Percentiles rank a stretch among this genome's conserved stretches.
phyloP scores from a whole-genome alignment of 2,888 invertebrate species.

The Prosapia bicincta region DNA sequence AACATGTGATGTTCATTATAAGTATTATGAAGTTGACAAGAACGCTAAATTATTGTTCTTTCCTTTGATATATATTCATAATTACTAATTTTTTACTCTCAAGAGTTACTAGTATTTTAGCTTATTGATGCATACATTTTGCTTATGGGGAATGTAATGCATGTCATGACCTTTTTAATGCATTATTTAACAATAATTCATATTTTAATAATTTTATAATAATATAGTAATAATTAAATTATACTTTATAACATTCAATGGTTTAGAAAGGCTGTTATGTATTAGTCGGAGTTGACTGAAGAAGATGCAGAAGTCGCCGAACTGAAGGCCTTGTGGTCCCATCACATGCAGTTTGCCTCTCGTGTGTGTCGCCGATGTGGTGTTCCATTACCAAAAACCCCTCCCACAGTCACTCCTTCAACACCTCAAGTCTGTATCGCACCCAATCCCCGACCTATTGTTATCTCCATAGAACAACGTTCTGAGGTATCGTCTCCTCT shows the following conservation, averaged over 20 bases:
- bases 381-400: slow-evolving; percentile 28
- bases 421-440: not conserved
- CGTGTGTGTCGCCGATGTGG: slow-evolving; percentile 39
- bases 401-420: slow-evolving; percentile 14
- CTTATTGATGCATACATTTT: not conserved
- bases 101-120: not conserved
- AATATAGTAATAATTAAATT: not conserved
- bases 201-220: not conserved
- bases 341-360: slow-evolving; percentile 39
- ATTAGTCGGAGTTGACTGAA: slow-evolving; percentile 22
- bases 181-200: not conserved
- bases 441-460: slow-evolving; percentile 16
- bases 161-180: not conserved
- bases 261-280: not conserved
- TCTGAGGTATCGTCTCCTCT: slow-evolving; percentile 30
- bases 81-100: no score
- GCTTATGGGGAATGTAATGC: not conserved
- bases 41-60: no score
- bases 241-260: not conserved
- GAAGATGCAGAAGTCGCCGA: slow-evolving; percentile 41
- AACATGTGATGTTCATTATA: not conserved
- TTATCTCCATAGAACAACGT: slow-evolving; percentile 25
- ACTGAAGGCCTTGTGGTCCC: slow-evolving; percentile 40
- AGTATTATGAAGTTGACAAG: not conserved
- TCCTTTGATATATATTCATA: no score